Evolutionary conservation across 2,797 vertebrate genomes (phyloP).

Genomic region (Crypturellus tataupa): DNA sequence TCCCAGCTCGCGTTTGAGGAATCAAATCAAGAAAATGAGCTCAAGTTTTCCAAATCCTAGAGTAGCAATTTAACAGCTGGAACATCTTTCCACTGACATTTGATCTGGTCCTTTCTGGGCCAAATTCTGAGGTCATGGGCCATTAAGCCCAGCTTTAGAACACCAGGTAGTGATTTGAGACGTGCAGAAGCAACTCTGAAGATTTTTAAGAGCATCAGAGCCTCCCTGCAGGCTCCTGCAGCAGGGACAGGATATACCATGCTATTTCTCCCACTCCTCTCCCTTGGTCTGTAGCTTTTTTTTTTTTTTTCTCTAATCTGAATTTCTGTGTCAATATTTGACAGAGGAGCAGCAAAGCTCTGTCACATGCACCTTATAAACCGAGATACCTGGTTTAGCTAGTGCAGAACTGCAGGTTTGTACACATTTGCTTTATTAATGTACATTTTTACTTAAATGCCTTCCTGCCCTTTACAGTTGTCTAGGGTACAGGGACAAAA

Average conservation of each 20-base stretch:
- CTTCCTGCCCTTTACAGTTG: not conserved
- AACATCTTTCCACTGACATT: conserved; percentile 14
- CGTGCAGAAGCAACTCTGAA: not conserved
- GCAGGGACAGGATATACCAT: not conserved
- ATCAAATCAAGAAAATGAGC: conserved; percentile 27
- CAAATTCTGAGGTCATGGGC: conserved; percentile 12
- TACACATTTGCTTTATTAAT: conserved; percentile 10
- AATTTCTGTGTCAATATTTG: not conserved
- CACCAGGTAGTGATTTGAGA: not conserved
- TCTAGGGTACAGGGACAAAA: conserved; percentile 8
- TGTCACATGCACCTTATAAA: not conserved
- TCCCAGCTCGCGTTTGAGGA: not conserved
- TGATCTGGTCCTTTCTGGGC: conserved; percentile 39
- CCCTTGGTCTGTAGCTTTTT: not conserved
- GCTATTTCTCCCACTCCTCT: not conserved
- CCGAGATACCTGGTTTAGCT: not conserved
- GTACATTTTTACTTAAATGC: not conserved
- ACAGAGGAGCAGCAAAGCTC: not conserved
- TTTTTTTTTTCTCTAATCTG: not conserved
- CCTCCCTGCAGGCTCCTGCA: not conserved
- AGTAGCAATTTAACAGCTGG: conserved; percentile 35
- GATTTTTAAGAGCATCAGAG: not conserved
- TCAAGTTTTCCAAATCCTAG: not conserved
- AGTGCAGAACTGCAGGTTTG: conserved; percentile 6
- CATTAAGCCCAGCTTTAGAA: not conserved